Evolutionary conservation across 2,888 invertebrate genomes (phyloP).

Genomic region (Lagria hirta): DNA sequence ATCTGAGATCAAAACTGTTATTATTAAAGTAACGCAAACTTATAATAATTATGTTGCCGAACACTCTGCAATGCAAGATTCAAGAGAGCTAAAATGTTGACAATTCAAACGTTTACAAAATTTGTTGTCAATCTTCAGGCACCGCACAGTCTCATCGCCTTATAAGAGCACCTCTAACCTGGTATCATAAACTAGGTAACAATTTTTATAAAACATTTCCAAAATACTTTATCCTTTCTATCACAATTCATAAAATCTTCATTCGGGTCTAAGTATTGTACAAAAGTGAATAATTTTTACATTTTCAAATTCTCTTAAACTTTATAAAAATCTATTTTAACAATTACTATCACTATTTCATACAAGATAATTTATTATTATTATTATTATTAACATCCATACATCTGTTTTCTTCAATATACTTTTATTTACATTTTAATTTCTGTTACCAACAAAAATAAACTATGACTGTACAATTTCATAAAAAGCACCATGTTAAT

Average conservation of each 20-base stretch:
- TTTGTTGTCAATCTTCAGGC: constrained; percentile 47
- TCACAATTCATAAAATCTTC: constrained; percentile 35
- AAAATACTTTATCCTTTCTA: constrained; percentile 47
- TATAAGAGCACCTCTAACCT: constrained; percentile 39
- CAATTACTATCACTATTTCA: constrained; percentile 39
- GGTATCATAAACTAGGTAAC: constrained; percentile 33
- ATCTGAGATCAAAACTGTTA: constrained; percentile 47
- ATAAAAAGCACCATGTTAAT: constrained; percentile 19
- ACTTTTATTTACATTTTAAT: constrained; percentile 20
- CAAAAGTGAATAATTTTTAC: constrained; percentile 16
- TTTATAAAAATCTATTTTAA: constrained; percentile 38
- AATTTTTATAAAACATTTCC: constrained; percentile 38
- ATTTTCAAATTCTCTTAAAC: constrained; percentile 37
- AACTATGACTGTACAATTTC: constrained; percentile 16
- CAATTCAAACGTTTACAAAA: constrained; percentile 30
- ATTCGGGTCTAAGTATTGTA: constrained; percentile 20
- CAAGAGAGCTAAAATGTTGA: constrained; percentile 47
- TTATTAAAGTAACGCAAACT: constrained; percentile 29
- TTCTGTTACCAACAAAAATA: constrained; percentile 14
- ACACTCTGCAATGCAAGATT: constrained; percentile 29
- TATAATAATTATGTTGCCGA: constrained; percentile 30
- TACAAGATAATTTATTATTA: no score
- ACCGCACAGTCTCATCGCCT: constrained; percentile 51
- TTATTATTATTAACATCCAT: constrained; percentile 26
- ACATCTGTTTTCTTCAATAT: constrained; percentile 7